Evolutionary conservation across 2,113 vertebrate species (phyloP).

Genomic region (Tenrec ecaudatus): DNA sequence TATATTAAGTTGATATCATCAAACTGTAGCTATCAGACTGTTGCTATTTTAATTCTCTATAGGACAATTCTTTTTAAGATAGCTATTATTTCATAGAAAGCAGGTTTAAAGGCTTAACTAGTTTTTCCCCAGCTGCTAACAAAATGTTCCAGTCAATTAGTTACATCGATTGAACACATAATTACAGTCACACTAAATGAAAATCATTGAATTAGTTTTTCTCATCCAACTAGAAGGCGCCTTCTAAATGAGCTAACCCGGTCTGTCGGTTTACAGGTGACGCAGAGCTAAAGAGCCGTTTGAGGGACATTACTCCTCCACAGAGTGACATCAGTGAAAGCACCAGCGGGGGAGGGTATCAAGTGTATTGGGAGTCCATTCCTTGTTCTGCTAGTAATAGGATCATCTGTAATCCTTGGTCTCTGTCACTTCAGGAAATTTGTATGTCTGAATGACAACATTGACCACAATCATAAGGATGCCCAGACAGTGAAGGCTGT

Average conservation of each 20-base stretch:
- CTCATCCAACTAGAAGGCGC: background rate
- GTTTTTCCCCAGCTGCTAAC: background rate
- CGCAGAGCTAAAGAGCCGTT: background rate
- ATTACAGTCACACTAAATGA: background rate
- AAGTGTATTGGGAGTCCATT: background rate
- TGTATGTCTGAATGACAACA: slow-evolving; percentile 98
- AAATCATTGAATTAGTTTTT: slow-evolving; percentile 27
- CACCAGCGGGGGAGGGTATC: background rate
- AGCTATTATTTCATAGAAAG: background rate
- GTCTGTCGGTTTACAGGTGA: slow-evolving; percentile 10
- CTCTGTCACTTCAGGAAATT: slow-evolving; percentile 92
- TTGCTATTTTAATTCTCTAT: no score
- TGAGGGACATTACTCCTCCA: background rate
- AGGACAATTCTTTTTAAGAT: background rate
- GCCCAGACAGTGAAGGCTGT: slow-evolving; percentile 97
- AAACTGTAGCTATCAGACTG: no score
- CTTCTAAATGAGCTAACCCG: background rate
- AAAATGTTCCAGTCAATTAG: background rate
- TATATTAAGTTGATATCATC: background rate
- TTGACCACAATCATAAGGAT: slow-evolving; percentile 97
- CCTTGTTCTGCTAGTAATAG: background rate
- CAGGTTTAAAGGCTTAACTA: background rate
- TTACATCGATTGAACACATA: background rate
- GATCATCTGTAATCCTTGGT: slow-evolving; percentile 36
- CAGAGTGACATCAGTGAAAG: background rate